A percentile compares a stretch with the other conserved stretches of the same genome.
phyloP scores from a whole-genome alignment of 2,797 vertebrate species.

The Alfaro cultratus region DNA sequence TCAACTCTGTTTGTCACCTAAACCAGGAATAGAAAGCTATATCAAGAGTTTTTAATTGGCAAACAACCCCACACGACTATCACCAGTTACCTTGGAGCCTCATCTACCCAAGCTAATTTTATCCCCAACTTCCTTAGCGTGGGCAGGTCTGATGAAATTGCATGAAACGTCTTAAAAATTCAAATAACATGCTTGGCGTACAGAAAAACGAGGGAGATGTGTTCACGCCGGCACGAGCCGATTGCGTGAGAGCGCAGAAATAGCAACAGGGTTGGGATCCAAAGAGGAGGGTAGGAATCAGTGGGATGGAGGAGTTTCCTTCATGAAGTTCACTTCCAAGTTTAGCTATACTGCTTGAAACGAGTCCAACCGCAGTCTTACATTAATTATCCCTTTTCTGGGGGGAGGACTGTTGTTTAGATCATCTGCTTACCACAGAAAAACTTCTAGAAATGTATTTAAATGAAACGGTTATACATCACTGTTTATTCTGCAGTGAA shows the following conservation, averaged over 20 bases:
- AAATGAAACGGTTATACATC: background rate
- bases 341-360: background rate
- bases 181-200: slow-evolving; percentile 47
- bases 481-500: background rate
- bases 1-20: slow-evolving; percentile 53
- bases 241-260: slow-evolving; percentile 28
- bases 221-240: slow-evolving; percentile 46
- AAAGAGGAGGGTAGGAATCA: slow-evolving; percentile 22
- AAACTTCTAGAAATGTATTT: background rate
- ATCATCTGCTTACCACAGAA: background rate
- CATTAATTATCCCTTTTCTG: background rate
- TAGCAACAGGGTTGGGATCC: slow-evolving; percentile 15
- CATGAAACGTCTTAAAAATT: slow-evolving; percentile 67
- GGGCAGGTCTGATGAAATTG: slow-evolving; percentile 67
- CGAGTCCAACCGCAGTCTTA: background rate
- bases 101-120: slow-evolving; percentile 55
- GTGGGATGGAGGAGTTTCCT: slow-evolving; percentile 28
- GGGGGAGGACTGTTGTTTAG: background rate
- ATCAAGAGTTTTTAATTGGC: slow-evolving; percentile 65
- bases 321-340: slow-evolving; percentile 16
- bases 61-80: slow-evolving; percentile 58
- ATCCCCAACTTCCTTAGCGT: slow-evolving; percentile 46
- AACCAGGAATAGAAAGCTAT: slow-evolving; percentile 67
- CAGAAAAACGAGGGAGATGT: slow-evolving; percentile 29
- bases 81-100: slow-evolving; percentile 60